These are phyloP conservation scores for Cinara cedri DNA, from an alignment of 2,888 invertebrate genomes.

Conservation along the genomic window DNA sequence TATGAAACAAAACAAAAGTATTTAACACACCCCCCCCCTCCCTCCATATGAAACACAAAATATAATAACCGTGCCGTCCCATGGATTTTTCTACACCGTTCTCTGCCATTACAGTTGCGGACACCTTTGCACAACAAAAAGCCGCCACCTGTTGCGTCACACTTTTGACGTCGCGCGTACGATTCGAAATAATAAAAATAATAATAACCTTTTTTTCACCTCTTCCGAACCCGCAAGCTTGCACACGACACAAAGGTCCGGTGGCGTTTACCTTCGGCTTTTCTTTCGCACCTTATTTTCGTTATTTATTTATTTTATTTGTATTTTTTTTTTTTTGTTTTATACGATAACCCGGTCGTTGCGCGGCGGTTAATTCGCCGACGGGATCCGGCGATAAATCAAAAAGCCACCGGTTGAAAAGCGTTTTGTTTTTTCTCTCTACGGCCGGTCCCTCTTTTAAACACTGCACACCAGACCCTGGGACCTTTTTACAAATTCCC, in stretches of 20 bases:
- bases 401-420: slow-evolving; percentile 47
- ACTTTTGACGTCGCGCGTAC: slow-evolving; percentile 28
- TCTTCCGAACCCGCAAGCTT: neutral
- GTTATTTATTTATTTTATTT: neutral
- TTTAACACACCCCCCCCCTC: no score
- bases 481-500: slow-evolving; percentile 50
- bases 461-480: neutral
- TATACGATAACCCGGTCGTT: neutral
- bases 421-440: slow-evolving; percentile 28
- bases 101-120: neutral
- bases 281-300: neutral
- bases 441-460: slow-evolving; percentile 20
- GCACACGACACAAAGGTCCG: slow-evolving; percentile 18
- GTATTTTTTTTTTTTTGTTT: neutral
- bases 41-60: neutral
- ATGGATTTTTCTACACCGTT: neutral
- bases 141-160: slow-evolving; percentile 40
- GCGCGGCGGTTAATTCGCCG: slow-evolving; percentile 36
- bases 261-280: slow-evolving; percentile 2
- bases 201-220: slow-evolving; percentile 5
- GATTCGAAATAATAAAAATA: slow-evolving; percentile 37
- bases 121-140: neutral
- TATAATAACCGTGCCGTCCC: neutral
- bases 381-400: slow-evolving; percentile 49
- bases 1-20: no score